Conservation (phyloP, 2,113 vertebrate genomes). For the Phalacrocorax carbo region DNA sequence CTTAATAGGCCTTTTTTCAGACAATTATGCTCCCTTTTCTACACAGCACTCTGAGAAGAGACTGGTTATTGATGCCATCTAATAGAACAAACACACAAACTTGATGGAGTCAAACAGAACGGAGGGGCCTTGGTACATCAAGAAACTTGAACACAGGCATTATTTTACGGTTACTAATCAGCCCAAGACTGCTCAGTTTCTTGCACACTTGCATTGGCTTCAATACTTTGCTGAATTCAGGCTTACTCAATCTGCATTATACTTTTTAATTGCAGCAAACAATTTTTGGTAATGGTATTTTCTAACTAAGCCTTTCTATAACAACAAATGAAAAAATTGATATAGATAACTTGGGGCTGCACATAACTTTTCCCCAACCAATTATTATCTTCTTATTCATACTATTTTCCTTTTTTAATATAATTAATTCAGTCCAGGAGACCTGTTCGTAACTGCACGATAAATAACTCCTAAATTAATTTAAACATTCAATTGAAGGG, state of each 20-base stretch:
- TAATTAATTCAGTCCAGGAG: background rate
- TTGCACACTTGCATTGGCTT: background rate
- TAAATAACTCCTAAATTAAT: background rate
- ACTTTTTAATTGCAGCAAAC: background rate
- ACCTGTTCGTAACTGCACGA: background rate
- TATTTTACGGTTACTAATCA: background rate
- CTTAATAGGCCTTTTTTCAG: slow-evolving; percentile 52
- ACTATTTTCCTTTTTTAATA: background rate
- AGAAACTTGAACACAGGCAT: background rate
- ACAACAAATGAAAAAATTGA: background rate
- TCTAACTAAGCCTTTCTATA: background rate
- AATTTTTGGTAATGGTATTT: background rate
- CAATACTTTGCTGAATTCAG: background rate
- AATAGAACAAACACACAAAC: slow-evolving; percentile 65
- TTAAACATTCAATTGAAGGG: background rate
- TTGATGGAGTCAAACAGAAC: background rate
- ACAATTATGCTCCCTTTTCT: slow-evolving; percentile 32
- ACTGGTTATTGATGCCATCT: slow-evolving; percentile 35
- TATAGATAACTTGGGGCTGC: background rate
- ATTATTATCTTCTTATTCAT: background rate
- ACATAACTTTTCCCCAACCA: background rate
- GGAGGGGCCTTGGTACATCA: background rate
- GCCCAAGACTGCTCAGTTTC: background rate
- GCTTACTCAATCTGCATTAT: background rate
- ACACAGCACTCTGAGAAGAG: background rate